These are phyloP conservation scores for Drosophila navojoa DNA, from an alignment of 1,140 invertebrate species.

Conservation along the genomic window DNA sequence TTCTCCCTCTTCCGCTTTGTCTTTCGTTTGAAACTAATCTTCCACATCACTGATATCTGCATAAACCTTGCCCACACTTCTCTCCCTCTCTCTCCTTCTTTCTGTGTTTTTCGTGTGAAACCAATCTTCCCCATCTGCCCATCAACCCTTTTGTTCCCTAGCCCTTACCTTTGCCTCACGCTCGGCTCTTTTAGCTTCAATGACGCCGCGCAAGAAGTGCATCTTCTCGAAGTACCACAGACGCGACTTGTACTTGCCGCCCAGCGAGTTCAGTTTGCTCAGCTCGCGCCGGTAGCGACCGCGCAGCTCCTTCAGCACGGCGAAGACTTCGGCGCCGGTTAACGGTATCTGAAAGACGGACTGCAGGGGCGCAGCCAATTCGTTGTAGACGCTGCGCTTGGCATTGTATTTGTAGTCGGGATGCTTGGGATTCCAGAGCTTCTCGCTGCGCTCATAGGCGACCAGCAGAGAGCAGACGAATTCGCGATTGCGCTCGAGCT, in stretches of 20 bases:
- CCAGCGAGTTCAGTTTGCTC: slow-evolving; percentile 58
- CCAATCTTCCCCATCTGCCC: too few species aligned
- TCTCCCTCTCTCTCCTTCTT: too few species aligned
- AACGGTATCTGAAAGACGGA: slow-evolving; percentile 56
- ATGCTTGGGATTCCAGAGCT: slow-evolving; percentile 78
- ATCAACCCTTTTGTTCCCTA: too few species aligned
- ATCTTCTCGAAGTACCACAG: slow-evolving; percentile 73
- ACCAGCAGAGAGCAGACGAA: slow-evolving; percentile 60
- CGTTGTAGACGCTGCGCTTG: slow-evolving; percentile 64
- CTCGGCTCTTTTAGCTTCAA: slow-evolving; percentile 70
- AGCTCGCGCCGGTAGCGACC: slow-evolving; percentile 68
- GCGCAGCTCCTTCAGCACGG: slow-evolving; percentile 65
- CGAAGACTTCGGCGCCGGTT: slow-evolving; percentile 65
- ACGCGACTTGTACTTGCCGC: slow-evolving; percentile 62
- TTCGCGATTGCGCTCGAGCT: slow-evolving; percentile 68
- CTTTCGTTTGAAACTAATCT: too few species aligned
- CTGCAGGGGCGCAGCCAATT: slow-evolving; percentile 62
- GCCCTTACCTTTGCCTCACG: slow-evolving; percentile 61
- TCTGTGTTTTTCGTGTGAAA: too few species aligned
- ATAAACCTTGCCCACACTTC: too few species aligned
- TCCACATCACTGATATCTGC: too few species aligned
- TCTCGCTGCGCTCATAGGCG: slow-evolving; percentile 73
- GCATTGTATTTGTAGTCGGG: slow-evolving; percentile 77
- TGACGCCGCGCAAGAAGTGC: slow-evolving; percentile 67
- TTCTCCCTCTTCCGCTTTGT: too few species aligned